Evolutionary conservation across 1,140 invertebrate genomes (phyloP), one percentile per base, ranked within the genome.

Genomic region (Aphelenchoides besseyi): DNA sequence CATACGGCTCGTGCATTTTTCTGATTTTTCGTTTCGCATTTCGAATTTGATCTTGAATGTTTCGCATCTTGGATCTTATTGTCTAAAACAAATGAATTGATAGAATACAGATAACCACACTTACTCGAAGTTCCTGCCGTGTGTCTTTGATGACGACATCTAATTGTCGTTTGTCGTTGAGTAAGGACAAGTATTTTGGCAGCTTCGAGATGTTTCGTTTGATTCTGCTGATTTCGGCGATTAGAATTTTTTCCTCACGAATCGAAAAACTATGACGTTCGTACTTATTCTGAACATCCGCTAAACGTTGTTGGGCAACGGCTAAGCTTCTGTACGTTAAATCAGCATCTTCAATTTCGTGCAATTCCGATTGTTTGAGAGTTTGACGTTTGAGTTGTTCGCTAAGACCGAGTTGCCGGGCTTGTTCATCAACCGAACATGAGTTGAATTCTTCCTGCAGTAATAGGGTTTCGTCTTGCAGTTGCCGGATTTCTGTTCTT

Each of bases 201-300:
- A 70, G 69, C 35, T 70, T 70, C 2, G 69, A 69, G 48, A 70
- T 23, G 26, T 70, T 70, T 37, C 69, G 72, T 41, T 70, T 70
- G 18, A 70, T 37, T n/a, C 69, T 1, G 30, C 71, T 48, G 70
- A 70, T 62, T 28, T 70, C 69, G 26, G 55, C 48, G 29, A 70
- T 68, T 41, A 72, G 69, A 12, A 70, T 35, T 23, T 72, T 23
- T 55, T 70, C 69, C 26, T 70, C 69, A 9, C 69, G 69, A 9
- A 70, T 73, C 12, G 16, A 30, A 26, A 70, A 70, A n/a, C 26
- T 70, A 8, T 71, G 69, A 2, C 23, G 16, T 32, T 69, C 52
- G 35, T 70, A 70, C 28, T 48, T 30, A 16, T 70, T 33, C 32
- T 70, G 69, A 12, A 35, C 69, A 1, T 1, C 18, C n/a, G 1